Conservation (phyloP, 2,888 invertebrate species). For the Girardia tigrina region DNA sequence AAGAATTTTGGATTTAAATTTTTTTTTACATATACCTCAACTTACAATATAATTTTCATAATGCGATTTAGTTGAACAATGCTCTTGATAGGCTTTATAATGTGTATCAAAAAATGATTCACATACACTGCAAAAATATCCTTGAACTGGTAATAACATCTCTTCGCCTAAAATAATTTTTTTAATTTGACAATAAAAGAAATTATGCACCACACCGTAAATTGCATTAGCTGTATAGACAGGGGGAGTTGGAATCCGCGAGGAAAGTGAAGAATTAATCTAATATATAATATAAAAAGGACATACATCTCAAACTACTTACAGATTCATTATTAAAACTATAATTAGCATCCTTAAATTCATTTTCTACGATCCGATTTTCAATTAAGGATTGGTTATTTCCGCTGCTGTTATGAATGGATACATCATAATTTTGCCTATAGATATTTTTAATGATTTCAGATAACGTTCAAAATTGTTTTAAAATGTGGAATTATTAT, state of each 20-base stretch:
- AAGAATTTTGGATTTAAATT: not conserved
- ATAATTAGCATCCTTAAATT: not conserved
- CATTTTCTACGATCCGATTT: not conserved
- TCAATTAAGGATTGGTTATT: not conserved
- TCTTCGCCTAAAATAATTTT: constrained; percentile 1
- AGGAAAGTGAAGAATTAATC: not conserved
- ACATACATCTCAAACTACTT: not conserved
- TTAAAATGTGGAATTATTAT: no score
- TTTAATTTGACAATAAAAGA: not conserved
- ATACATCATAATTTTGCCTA: not conserved
- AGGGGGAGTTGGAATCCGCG: not conserved
- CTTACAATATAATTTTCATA: constrained; percentile 12
- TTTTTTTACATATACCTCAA: not conserved
- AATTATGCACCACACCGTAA: not conserved
- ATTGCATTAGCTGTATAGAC: not conserved
- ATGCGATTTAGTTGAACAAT: not conserved
- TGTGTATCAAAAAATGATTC: not conserved
- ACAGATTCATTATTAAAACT: not conserved
- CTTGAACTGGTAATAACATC: constrained; percentile 20
- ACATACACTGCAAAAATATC: constrained; percentile 18
- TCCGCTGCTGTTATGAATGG: not conserved
- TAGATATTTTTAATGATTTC: no score
- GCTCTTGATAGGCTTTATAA: constrained; percentile 9
- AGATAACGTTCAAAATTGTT: no score
- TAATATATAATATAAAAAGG: no score